Base-by-base conservation (phyloP, 2,888 invertebrate species). In the Microchrysa polita region DNA sequence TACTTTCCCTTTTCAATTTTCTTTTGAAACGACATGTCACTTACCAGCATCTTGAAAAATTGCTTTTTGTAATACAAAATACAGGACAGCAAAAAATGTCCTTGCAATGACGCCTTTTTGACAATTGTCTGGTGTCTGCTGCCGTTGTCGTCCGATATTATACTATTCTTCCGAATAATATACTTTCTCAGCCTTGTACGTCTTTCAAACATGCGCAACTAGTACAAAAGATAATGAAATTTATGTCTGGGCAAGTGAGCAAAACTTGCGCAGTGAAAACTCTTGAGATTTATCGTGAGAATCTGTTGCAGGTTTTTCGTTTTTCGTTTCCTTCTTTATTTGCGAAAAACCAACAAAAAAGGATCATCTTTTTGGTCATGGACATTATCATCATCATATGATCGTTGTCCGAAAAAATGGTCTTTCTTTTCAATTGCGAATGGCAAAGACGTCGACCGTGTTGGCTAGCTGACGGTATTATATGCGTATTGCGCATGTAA, bases 241-340 rank as follows among this genome's bases (percentile, higher is more conserved):
- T 59, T 59, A 59, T 23, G 59, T 59, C 22, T 22, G 22, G 59
- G 23, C 23, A 59, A 59, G 59, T 59, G 59, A 22, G 23, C 22
- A 23, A 22, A 59, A 59, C 48, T 23, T n/a, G n/a, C n/a, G n/a
- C 22, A 14, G 23, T 59, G 59, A 59, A 23, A 59, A 59, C 59
- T 59, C 23, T 59, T 23, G 22, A 22, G 22, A 59, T 59, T 59
- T 59, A 59, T 59, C 59, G 59, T 59, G 59, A 59, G 59, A 59
- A 59, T 59, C 59, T 22, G 59, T 23, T 59, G 22, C 22, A 23
- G 14, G 59, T 23, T 23, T 22, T 5, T 9, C n/a, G n/a, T n/a
- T n/a, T n/a, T n/a, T 18, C 5, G n/a, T 18, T 9, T 18, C 18
- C 10, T 55, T 55, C n/a, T 55, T 55, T 16, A 16, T 55, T 18